phyloP scores from a whole-genome alignment of 2,113 vertebrate genomes.

The Platanista minor region DNA sequence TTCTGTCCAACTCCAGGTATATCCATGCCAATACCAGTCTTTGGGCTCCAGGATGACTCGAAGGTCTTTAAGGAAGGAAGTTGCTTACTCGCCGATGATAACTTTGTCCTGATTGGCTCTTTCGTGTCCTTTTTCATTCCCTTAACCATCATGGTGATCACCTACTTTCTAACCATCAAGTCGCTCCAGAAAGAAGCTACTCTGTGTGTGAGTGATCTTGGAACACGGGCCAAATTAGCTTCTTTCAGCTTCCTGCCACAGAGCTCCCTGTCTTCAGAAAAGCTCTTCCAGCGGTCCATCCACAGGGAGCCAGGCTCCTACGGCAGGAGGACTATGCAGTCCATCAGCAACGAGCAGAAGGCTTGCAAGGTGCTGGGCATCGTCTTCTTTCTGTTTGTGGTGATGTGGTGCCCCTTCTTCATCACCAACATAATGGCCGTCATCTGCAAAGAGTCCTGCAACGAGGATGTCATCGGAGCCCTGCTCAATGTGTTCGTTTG shows the following conservation, averaged over 20 bases:
- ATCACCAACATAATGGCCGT: slow-evolving; percentile 95
- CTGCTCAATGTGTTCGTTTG: slow-evolving; percentile 96
- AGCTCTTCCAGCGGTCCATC: slow-evolving; percentile 89
- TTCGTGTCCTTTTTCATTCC: slow-evolving; percentile 97
- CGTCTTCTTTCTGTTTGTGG: slow-evolving; percentile 96
- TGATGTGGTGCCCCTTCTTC: slow-evolving; percentile 99
- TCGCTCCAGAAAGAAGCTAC: slow-evolving; percentile 93
- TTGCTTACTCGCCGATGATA: slow-evolving; percentile 90
- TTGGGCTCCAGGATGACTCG: slow-evolving; percentile 91
- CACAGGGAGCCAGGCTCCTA: slow-evolving; percentile 82
- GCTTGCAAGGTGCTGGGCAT: slow-evolving; percentile 97
- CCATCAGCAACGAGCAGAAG: slow-evolving; percentile 96
- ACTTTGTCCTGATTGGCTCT: slow-evolving; percentile 93
- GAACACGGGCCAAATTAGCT: slow-evolving; percentile 89
- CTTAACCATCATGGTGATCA: slow-evolving; percentile 95
- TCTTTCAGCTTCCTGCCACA: slow-evolving; percentile 91
- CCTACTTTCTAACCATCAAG: slow-evolving; percentile 94
- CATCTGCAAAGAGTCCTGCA: slow-evolving; percentile 87
- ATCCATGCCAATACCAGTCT: slow-evolving; percentile 94
- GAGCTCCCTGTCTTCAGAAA: slow-evolving; percentile 91
- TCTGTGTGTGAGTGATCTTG: slow-evolving; percentile 87
- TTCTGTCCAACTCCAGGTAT: slow-evolving; percentile 82
- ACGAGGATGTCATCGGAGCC: slow-evolving; percentile 82
- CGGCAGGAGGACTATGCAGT: slow-evolving; percentile 92
- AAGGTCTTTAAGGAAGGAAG: slow-evolving; percentile 93